Evolutionary conservation across 2,888 invertebrate species (phyloP), one percentile per base, ranked within the genome.

Genomic region (Ormyrus rosae): DNA sequence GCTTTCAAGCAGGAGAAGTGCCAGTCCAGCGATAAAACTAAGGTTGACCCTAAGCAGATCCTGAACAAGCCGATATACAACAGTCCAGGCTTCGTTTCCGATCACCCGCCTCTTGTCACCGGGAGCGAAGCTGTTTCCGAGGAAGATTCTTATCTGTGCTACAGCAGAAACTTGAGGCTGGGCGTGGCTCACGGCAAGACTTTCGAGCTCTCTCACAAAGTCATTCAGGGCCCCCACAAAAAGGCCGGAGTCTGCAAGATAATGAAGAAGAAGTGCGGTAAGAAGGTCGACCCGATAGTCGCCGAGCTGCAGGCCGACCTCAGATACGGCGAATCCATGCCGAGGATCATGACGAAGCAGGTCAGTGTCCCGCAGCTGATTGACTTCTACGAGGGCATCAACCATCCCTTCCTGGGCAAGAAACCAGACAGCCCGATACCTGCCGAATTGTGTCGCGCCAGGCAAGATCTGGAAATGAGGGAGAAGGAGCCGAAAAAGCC

Each of bases 101-200:
- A 72, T 0, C 74, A 82, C 46, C 60, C 67, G 1, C 5, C 55
- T 11, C 77, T 84, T 0, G 82, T 87, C 56, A 80, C 83, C 6
- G 87, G 89, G 9, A 86, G 85, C 0, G 78, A 83, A 0, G 75
- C 84, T 0, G 85, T 85, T 5, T 78, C 87, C 0, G 85, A 87
- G 1, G 85, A 83, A 7, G 87, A 85, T 73, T 84, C 85, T 2
- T 87, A 87, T 34, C 58, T 85, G 0, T 51, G 50, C 3, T 89
- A 88, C 67, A 83, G 78, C 4, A 84, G 73, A 11, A 85, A 85
- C 9, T 64, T 89, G 5, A 64, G 72, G 7, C 6, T 81, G 2
- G 88, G 86, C 5, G 55, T 82, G n/a, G 55, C 45, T 3, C 71
- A 79, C 5, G 86, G 85, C 0, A n/a, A 34, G 34, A 34, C 34